Base-by-base conservation (phyloP, 2,888 invertebrate species). In the Aphidoletes aphidimyza region DNA sequence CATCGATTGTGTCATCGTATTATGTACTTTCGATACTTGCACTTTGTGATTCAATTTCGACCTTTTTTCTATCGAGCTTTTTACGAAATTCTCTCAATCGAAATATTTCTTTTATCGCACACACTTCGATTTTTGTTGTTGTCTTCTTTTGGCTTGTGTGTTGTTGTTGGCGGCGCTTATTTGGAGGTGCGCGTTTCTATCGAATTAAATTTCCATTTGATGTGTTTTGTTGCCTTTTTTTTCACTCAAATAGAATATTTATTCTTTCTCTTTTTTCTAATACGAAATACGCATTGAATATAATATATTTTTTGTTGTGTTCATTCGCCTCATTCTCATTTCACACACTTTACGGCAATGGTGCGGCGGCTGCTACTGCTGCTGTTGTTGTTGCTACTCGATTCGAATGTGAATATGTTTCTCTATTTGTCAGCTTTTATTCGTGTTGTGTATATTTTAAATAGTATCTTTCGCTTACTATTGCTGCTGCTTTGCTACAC, bases 371-470 rank as follows among this genome's bases (percentile, higher is more conserved):
- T 54, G 69, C 69, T 69, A 11, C 3, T 69, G 14, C 30, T 30
- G 17, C 14, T 30, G 69, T 30, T 69, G 30, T 30, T 69, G 69
- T 30, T 69, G 42, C 42, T 14, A 9, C 42, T 0, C 69, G 69
- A 69, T 69, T 69, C 34, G 34, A 36, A 6, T 81, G 37, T 81
- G 22, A 81, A 36, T 81, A n/a, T 81, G n/a, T 37, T 5, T 54
- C 37, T 37, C 39, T 81, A 81, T 81, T 81, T 37, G 81, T 81
- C 81, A 81, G 81, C 37, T 81, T 69, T 81, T 11, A 81, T 22
- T 81, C 8, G 36, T 36, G 11, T 36, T 81, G 81, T n/a, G 81
- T 81, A 36, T 78, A 36, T 81, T 81, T 81, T 81, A 81, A 81
- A 81, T 81, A 81, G 81, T 81, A 69, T 69, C 69, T 69, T 69